These are phyloP conservation scores for Triops longicaudatus DNA, from an alignment of 1,140 invertebrate species.

Conservation along the genomic window DNA sequence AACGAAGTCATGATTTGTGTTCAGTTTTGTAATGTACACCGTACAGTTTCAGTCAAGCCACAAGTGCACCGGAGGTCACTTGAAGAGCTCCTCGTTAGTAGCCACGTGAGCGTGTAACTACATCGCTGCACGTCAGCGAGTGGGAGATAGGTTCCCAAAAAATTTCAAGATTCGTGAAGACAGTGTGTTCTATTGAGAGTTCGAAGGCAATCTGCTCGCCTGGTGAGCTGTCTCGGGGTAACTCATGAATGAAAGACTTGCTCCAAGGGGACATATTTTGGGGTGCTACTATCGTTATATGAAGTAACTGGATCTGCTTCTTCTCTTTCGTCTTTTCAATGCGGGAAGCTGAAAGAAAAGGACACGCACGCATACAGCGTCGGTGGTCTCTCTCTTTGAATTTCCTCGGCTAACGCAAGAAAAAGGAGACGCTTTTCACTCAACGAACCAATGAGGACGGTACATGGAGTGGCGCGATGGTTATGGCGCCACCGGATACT, in stretches of 20 bases:
- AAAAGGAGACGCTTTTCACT: neutral
- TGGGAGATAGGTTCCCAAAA: neutral
- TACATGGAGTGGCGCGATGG: constrained; percentile 9
- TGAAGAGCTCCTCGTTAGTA: too few species aligned
- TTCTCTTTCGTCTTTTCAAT: neutral
- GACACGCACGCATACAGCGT: neutral
- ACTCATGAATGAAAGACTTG: neutral
- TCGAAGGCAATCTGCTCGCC: neutral
- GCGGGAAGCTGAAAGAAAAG: neutral
- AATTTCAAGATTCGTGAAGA: neutral
- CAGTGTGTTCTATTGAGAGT: neutral
- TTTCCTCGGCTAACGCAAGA: neutral
- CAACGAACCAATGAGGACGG: constrained; percentile 1
- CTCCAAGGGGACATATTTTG: neutral
- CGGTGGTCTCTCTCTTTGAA: neutral
- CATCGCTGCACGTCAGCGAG: neutral
- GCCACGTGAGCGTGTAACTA: neutral
- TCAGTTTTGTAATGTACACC: too few species aligned
- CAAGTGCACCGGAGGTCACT: too few species aligned
- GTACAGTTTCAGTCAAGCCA: too few species aligned
- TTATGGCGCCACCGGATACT: constrained; percentile 10
- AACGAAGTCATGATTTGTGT: neutral
- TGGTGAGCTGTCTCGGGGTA: neutral
- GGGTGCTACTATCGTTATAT: neutral
- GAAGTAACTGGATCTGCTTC: neutral